Evolutionary conservation across 2,888 invertebrate species (phyloP), one percentile per base, ranked within the genome.

Genomic region (Ophion obscuratus): DNA sequence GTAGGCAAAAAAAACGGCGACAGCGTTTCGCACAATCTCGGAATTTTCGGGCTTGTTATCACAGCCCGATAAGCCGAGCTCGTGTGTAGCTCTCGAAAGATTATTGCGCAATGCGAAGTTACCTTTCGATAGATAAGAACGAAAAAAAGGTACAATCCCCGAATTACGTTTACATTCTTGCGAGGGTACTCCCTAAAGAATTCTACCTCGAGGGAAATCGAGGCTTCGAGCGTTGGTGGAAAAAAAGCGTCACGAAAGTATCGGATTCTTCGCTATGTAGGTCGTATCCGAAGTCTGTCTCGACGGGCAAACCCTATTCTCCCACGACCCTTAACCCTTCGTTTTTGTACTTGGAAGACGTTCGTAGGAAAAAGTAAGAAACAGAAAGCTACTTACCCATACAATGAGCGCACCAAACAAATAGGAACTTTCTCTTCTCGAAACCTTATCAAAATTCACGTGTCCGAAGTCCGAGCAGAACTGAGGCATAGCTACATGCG

Each of bases 351-450:
- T 66, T 36, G 20, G 7, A 20, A 36, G 27, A 59, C 6, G 14
- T 24, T 44, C 10, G 10, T 11, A 10, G 9, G 40, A 59, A 59
- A 66, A 36, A 70, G 7, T 7, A 47, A 53, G n/a, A 77, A 67
- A 44, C 31, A 79, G 53, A 67, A 24, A 64, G 68, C 24, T 79
- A 90, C 94, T 93, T 89, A 94, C 94, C 94, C 94, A 94, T 94
- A 94, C 94, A 94, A 93, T 90, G 94, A 94, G 93, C 93, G 91
- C 93, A 94, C 93, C 92, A 92, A 93, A 92, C 94, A 93, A 92
- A 93, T 91, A 92, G 92, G 92, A 93, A 93, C 93, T 91, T 91
- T 90, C 91, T 84, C 92, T 90, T 89, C 89, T 89, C 90, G 88
- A 84, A 89, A 90, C 90, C 89, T 87, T 85, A 70, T 84, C 70